phyloP scores from a whole-genome alignment of 2,888 invertebrate genomes.

The Bruchidius siliquastri region DNA sequence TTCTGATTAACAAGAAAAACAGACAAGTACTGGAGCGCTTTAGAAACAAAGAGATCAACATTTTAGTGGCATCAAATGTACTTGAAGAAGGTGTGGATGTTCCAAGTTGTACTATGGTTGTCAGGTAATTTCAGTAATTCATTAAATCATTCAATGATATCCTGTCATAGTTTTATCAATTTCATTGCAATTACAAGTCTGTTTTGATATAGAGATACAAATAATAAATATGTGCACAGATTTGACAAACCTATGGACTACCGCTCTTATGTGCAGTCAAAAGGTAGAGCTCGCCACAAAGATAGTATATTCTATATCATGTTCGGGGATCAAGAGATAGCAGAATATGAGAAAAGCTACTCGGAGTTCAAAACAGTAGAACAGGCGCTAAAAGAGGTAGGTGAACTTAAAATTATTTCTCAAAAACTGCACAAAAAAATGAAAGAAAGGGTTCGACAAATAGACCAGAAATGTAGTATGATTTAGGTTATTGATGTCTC shows the following conservation, averaged over 20 bases:
- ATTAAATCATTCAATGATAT: no score
- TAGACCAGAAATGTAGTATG: no score
- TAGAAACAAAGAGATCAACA: constrained; percentile 56
- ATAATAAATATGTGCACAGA: background rate
- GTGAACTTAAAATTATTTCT: no score
- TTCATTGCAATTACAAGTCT: no score
- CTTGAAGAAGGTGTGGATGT: constrained; percentile 90
- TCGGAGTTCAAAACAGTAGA: constrained; percentile 48
- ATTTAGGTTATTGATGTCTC: no score
- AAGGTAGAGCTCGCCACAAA: constrained; percentile 75
- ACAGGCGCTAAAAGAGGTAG: constrained; percentile 50
- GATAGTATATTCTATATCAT: constrained; percentile 60
- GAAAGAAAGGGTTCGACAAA: no score
- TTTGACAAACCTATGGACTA: constrained; percentile 64
- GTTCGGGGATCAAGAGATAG: constrained; percentile 39
- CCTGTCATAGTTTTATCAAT: no score
- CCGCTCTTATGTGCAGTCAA: constrained; percentile 82
- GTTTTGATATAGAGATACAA: no score
- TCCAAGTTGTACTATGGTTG: constrained; percentile 72
- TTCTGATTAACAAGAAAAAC: constrained; percentile 50
- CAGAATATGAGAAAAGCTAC: constrained; percentile 43
- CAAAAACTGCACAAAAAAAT: no score
- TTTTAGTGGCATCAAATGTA: constrained; percentile 72
- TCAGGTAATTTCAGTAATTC: constrained; percentile 63
- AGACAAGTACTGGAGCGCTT: constrained; percentile 55